These are phyloP conservation scores for Limnephilus lunatus DNA, from an alignment of 2,888 invertebrate genomes.

Conservation along the genomic window DNA sequence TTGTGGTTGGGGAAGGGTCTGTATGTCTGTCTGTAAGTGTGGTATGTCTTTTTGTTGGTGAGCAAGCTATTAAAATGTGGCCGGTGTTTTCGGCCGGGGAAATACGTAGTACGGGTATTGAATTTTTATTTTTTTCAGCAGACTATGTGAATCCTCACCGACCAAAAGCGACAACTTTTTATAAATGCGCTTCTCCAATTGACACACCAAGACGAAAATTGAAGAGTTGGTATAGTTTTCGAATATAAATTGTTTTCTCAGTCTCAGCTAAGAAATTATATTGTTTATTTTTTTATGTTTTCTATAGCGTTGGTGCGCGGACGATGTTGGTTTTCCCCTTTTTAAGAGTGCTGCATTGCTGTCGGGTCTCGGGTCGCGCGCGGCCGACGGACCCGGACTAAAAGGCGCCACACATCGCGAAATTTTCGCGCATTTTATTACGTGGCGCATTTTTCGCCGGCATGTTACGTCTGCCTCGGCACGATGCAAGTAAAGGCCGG, in stretches of 20 bases:
- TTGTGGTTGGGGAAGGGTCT: neutral
- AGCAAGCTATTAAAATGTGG: neutral
- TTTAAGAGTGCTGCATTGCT: neutral
- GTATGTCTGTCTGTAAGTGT: neutral
- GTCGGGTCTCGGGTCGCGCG: neutral
- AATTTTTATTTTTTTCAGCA: conserved; percentile 21
- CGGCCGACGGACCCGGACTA: conserved; percentile 35
- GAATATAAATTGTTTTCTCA: too few relatives aligned
- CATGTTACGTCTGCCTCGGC: conserved; percentile 11
- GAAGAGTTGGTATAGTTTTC: neutral
- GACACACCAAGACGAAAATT: neutral
- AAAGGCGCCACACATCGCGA: conserved; percentile 12
- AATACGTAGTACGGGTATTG: neutral
- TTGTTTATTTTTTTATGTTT: too few relatives aligned
- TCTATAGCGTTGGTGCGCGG: neutral
- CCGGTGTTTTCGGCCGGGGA: neutral
- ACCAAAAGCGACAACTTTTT: neutral
- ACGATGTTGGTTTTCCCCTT: neutral
- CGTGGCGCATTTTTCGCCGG: conserved; percentile 35
- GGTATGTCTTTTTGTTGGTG: neutral
- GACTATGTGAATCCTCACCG: neutral
- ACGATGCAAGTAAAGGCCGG: neutral
- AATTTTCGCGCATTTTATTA: conserved; percentile 44
- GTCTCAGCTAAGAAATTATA: too few relatives aligned
- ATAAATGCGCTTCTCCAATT: neutral